These are phyloP conservation scores for Coelopa frigida DNA, from an alignment of 1,140 invertebrate species.

Conservation along the genomic window DNA sequence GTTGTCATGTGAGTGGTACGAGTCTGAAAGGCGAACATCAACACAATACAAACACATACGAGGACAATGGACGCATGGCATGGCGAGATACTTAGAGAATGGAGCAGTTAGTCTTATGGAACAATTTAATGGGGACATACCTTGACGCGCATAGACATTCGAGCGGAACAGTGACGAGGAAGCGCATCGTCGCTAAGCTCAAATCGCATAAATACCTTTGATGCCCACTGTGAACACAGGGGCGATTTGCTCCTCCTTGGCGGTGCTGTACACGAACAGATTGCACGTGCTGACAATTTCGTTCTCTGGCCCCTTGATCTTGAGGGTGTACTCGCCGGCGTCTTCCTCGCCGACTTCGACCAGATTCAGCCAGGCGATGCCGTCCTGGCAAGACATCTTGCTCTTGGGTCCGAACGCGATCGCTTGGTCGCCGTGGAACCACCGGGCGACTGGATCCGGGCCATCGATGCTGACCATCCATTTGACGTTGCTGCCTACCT, in stretches of 20 bases:
- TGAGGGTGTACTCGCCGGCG: constrained; percentile 54
- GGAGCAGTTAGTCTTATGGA: no score
- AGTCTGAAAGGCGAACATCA: constrained; percentile 24
- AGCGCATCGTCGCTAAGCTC: no score
- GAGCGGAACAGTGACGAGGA: no score
- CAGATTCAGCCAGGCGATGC: constrained; percentile 60
- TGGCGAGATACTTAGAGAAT: no score
- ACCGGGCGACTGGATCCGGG: constrained; percentile 62
- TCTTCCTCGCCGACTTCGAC: constrained; percentile 49
- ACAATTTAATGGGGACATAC: no score
- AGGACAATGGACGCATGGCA: no score
- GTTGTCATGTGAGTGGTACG: constrained; percentile 37
- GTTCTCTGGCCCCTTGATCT: constrained; percentile 53
- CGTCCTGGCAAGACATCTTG: constrained; percentile 49
- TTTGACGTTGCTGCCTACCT: constrained; percentile 55
- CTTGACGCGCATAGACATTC: no score
- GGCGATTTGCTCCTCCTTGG: constrained; percentile 26
- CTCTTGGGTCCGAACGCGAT: constrained; percentile 44
- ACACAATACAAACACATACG: constrained; percentile 3
- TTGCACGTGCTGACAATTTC: constrained; percentile 40
- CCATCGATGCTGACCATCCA: constrained; percentile 71
- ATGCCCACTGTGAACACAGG: constrained; percentile 40
- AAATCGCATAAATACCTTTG: no score
- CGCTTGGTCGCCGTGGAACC: constrained; percentile 56
- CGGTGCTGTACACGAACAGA: constrained; percentile 36